Percentiles rank a stretch among this genome's conserved stretches.
These are phyloP conservation scores for Alexandromys fortis DNA, from an alignment of 2,113 vertebrate genomes.

Conservation along the genomic window DNA sequence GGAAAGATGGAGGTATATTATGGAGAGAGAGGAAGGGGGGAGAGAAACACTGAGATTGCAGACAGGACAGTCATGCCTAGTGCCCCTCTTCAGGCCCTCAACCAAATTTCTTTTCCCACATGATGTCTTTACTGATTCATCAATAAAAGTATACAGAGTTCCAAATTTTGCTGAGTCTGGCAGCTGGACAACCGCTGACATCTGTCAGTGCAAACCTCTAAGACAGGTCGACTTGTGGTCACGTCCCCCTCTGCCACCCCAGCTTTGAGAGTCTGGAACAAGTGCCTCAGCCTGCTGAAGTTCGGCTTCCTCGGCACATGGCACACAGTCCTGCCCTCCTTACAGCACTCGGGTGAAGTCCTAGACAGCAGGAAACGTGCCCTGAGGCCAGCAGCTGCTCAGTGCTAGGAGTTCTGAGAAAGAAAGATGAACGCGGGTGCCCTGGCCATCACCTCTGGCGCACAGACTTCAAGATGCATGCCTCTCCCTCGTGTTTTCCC, in stretches of 20 bases:
- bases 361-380: too few relatives aligned
- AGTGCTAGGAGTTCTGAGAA: neutral
- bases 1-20: neutral
- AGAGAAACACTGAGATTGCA: neutral
- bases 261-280: neutral
- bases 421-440: neutral
- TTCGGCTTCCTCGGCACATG: neutral
- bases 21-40: neutral
- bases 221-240: neutral
- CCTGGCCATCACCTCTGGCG: accelerated
- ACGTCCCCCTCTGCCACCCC: accelerated
- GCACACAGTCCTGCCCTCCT: neutral
- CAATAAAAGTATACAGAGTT: neutral
- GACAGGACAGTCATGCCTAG: neutral
- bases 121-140: neutral
- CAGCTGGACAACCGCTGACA: neutral
- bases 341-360: neutral
- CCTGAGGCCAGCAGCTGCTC: neutral
- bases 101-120: neutral
- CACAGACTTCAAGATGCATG: neutral
- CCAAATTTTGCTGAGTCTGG: neutral
- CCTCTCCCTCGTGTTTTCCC: neutral
- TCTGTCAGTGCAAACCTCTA: neutral
- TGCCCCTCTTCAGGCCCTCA: too few relatives aligned
- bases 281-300: neutral